Evolutionary conservation across 2,113 vertebrate genomes (phyloP), one percentile per base, ranked within the genome.

Genomic region (Orycteropus afer): DNA sequence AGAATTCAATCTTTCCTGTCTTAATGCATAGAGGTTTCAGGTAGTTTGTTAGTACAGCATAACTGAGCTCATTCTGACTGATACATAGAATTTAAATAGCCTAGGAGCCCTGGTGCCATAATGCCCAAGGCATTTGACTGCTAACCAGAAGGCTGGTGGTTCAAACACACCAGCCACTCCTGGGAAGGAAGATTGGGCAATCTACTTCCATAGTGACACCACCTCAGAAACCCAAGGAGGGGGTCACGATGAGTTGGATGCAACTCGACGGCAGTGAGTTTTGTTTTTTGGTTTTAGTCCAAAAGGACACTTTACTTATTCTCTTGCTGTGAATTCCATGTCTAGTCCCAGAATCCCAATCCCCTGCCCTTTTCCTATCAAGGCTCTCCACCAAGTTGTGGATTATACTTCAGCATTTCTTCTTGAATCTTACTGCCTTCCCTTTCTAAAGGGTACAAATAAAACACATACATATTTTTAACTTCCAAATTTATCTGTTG

Each of bases 1-100:
- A 82, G 55, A 85, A 95, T 74, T 20, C 78, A 83, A 18, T 40
- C 27, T 86, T 94, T 95, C 61, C 83, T 87, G 34, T 77, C 87
- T 84, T 49, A 74, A 89, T 57, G 76, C 4, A 6, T 37, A 47
- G 25, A 84, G 49, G 45, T 74, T 45, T 87, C 18, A 34, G 29
- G 42, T 3, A n/a, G 27, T 86, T 79, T 93, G 40, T 86, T 91
- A 82, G 40, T 13, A 3, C 14, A 78, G 53, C 27, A 57, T 67
- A 59, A 32, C n/a, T 34, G 63, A 32, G 27, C 29, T 25, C 57
- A 23, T 82, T 17, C 29, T 86, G 32, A 89, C 12, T 11, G 15
- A 79, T 8, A 73, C 0, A 17, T 13, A 63, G 59, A 53, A 59
- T 40, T 84, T 69, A 47, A 74, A 67, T 15, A n/a, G 65, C 65